Evolutionary conservation across 2,113 vertebrate genomes (phyloP), one percentile per base, ranked within the genome.

Genomic region (Nesogale talazaci): DNA sequence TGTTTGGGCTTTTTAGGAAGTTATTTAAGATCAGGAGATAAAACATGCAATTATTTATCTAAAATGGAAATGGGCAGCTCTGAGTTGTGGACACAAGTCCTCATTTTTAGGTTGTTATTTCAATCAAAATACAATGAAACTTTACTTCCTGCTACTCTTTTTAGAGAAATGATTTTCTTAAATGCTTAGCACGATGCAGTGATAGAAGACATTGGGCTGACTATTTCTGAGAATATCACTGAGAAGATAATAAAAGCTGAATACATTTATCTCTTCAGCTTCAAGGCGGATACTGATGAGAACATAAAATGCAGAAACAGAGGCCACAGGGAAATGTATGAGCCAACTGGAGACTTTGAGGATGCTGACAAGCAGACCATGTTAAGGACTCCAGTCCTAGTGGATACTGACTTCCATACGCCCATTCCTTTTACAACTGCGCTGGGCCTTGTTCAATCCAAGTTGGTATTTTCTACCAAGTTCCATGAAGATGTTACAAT

Each of bases 1-100:
- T 94, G 95, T 87, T 96, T 89, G 88, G 70, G 38, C 65, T 86
- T 96, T 95, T 94, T 93, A 94, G 79, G 67, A 96, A 93, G 90
- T 96, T 86, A 95, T 96, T 96, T 95, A 96, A 95, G 88, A 94
- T 89, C 72, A 92, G 36, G 88, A 94, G 83, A 97, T 97, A 97
- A 96, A 96, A 88, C 94, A 91, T 56, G 70, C 74, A 92, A 95
- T 97, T 92, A 96, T 96, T 94, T 96, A 22, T 74, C 86, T 88
- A 16, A 94, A 94, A 97, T 96, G 94, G 91, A 94, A 96, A 96
- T 90, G 14, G 79, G 20, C 67, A 94, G 88, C 86, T 96, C 95
- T 96, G 93, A 97, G 96, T 92, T 89, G 8, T 93, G 94, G 70
- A 83, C 93, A 42, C 19, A 67, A 94, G 61, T 90, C 56, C 79